A percentile compares a stretch with the other conserved stretches of the same genome.
Evolutionary conservation across 2,888 invertebrate genomes (phyloP).

Genomic region (Spodoptera picta): DNA sequence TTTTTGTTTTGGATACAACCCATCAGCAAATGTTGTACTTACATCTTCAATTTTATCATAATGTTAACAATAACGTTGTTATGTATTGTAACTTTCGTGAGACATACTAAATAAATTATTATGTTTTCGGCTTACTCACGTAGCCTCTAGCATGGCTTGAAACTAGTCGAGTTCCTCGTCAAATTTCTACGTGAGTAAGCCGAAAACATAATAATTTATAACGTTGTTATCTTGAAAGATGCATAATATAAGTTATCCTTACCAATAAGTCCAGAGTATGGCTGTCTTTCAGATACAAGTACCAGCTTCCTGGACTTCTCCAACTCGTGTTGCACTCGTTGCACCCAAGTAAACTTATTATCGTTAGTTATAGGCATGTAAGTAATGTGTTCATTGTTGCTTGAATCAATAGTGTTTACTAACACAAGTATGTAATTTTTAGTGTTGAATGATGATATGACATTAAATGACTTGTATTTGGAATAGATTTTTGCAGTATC

Average conservation of each 20-base stretch:
- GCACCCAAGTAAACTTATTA: conserved; percentile 66
- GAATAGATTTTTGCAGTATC: conserved; percentile 16
- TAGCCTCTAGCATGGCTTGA: too few relatives aligned
- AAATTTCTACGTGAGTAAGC: too few relatives aligned
- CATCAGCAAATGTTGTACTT: too few relatives aligned
- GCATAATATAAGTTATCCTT: conserved; percentile 5
- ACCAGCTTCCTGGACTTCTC: conserved; percentile 62
- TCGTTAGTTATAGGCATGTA: conserved; percentile 66
- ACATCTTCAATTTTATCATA: too few relatives aligned
- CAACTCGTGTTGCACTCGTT: conserved; percentile 60
- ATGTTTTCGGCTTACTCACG: too few relatives aligned
- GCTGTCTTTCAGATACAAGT: conserved; percentile 68
- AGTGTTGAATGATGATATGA: conserved; percentile 62
- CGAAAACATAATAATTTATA: too few relatives aligned
- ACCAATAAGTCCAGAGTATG: conserved; percentile 70
- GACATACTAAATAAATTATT: too few relatives aligned
- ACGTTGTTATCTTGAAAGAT: too few relatives aligned
- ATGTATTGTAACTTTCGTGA: too few relatives aligned
- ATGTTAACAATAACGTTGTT: too few relatives aligned
- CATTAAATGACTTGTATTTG: conserved; percentile 58
- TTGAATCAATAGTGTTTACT: conserved; percentile 56
- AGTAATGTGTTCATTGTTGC: conserved; percentile 34
- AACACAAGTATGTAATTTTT: conserved; percentile 62
- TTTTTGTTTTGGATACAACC: too few relatives aligned
- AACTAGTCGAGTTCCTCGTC: too few relatives aligned